Percentiles rank a stretch among this genome's conserved stretches.
Conservation (phyloP, 23 tunicate species). For the Styela plicata region DNA sequence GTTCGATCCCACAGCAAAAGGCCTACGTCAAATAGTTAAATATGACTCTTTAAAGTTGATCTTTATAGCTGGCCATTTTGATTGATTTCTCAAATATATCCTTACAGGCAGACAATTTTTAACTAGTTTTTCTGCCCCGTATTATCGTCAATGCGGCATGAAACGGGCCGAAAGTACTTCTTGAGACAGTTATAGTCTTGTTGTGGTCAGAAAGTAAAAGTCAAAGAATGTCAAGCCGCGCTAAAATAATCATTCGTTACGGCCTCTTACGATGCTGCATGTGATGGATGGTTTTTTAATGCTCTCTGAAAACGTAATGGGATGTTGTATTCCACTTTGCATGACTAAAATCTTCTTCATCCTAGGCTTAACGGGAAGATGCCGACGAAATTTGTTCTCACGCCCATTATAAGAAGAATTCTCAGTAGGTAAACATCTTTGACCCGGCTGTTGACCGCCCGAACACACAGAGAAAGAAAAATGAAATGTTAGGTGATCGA, state of each 20-base stretch:
- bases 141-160: neutral
- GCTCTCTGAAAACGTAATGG: conserved; percentile 27
- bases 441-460: too few species aligned
- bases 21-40: too few species aligned
- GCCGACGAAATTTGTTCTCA: too few species aligned
- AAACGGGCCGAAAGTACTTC: conserved; percentile 3
- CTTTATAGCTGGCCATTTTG: neutral
- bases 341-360: conserved; percentile 18
- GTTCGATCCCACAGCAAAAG: too few species aligned
- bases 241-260: neutral
- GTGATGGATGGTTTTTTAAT: conserved; percentile 37
- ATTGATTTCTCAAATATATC: neutral
- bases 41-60: too few species aligned
- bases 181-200: conserved; percentile 4
- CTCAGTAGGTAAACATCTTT: too few species aligned
- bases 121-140: neutral
- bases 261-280: conserved; percentile 17
- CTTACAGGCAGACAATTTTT: neutral
- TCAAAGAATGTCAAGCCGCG: neutral
- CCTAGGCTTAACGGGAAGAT: too few species aligned
- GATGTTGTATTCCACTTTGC: neutral
- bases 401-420: too few species aligned
- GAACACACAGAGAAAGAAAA: too few species aligned
- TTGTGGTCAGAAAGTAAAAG: neutral
- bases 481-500: too few species aligned